Conservation (phyloP, 2,888 invertebrate species). For the Meganola albula region DNA sequence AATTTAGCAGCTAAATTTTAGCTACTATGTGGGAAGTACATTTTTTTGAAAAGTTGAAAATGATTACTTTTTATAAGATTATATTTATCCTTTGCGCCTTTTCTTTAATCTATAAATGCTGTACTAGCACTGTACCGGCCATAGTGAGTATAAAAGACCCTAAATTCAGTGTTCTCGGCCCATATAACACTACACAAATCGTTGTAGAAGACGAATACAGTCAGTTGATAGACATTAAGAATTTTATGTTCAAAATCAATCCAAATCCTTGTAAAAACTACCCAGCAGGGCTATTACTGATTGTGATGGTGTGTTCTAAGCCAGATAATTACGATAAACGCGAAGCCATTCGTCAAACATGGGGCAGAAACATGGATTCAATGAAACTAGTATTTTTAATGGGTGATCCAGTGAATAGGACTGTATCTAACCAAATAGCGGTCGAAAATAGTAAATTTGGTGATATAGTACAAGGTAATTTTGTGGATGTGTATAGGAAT, state of each 20-base stretch:
- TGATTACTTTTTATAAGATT: conserved; percentile 36
- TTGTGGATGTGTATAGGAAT: conserved; percentile 86
- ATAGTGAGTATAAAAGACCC: conserved; percentile 36
- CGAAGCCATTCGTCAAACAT: conserved; percentile 83
- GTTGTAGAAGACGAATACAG: conserved; percentile 38
- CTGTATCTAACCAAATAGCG: conserved; percentile 50
- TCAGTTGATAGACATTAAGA: conserved; percentile 75
- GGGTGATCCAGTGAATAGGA: conserved; percentile 57
- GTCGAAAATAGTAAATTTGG: conserved; percentile 76
- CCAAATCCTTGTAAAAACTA: conserved; percentile 74
- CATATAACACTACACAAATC: conserved; percentile 32
- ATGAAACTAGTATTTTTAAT: conserved; percentile 82
- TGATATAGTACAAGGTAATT: conserved; percentile 87
- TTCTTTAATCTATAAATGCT: conserved; percentile 36
- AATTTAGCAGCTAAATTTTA: too few relatives aligned
- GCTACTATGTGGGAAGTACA: too few relatives aligned
- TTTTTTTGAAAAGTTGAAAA: too few relatives aligned
- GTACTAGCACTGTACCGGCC: conserved; percentile 18
- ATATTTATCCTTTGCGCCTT: conserved; percentile 31
- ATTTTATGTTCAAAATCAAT: conserved; percentile 80
- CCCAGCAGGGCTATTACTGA: conserved; percentile 64
- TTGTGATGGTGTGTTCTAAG: conserved; percentile 83
- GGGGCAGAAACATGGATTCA: conserved; percentile 79
- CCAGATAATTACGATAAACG: conserved; percentile 81
- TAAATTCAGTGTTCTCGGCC: conserved; percentile 41